Evolutionary conservation across 2,888 invertebrate genomes (phyloP).

Genomic region (Nemoura dubitans): DNA sequence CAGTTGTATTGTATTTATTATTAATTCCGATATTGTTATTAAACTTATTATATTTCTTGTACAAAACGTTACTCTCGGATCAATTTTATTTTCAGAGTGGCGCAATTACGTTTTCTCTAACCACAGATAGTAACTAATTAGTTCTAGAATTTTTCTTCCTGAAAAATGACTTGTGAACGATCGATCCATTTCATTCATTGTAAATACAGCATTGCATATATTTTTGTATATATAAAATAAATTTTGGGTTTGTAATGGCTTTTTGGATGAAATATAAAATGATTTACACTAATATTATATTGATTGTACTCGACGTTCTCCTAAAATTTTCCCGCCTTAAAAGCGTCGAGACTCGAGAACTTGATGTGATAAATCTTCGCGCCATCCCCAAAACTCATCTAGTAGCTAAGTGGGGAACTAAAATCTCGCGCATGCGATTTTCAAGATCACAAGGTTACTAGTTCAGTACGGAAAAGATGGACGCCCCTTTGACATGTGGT

Average conservation of each 20-base stretch:
- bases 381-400: neutral
- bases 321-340: neutral
- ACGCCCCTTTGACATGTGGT: neutral
- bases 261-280: conserved; percentile 41
- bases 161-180: neutral
- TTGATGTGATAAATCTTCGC: neutral
- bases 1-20: neutral
- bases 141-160: neutral
- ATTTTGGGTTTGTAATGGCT: conserved; percentile 41
- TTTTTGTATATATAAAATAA: conserved; percentile 40
- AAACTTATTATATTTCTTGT: neutral
- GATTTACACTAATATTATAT: conserved; percentile 30
- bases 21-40: neutral
- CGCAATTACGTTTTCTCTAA: neutral
- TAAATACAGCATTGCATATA: conserved; percentile 39
- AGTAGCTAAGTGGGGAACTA: neutral
- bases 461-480: neutral
- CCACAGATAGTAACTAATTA: no score
- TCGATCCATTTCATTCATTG: conserved; percentile 33
- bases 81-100: neutral
- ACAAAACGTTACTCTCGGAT: neutral
- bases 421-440: neutral
- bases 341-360: no score
- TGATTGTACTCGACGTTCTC: neutral
- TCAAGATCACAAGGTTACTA: neutral